Evolutionary conservation across 2,797 vertebrate genomes (phyloP).

Genomic region (Meriones psammophilus): DNA sequence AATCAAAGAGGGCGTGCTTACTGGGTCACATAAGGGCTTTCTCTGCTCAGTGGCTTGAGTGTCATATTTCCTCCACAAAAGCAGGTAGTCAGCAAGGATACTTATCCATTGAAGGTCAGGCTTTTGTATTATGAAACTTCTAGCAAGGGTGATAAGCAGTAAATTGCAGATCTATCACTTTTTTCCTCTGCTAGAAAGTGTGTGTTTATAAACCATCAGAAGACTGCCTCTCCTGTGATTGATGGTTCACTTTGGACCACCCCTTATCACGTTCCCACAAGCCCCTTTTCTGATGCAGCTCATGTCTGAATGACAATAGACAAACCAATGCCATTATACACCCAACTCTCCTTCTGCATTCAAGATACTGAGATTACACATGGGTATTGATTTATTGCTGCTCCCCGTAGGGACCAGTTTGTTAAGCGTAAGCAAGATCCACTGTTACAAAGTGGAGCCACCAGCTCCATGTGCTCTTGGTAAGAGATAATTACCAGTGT

Average conservation of each 20-base stretch:
- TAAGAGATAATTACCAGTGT: slow-evolving; percentile 89
- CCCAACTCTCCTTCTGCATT: slow-evolving; percentile 94
- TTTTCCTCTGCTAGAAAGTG: slow-evolving; percentile 80
- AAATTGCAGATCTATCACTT: slow-evolving; percentile 94
- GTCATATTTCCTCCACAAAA: slow-evolving; percentile 85
- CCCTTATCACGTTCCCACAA: slow-evolving; percentile 98
- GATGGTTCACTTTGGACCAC: slow-evolving; percentile 95
- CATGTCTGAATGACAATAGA: slow-evolving; percentile 98
- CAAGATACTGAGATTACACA: slow-evolving; percentile 99
- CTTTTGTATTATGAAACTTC: slow-evolving; percentile 94
- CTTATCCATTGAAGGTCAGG: slow-evolving; percentile 94
- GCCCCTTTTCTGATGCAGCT: slow-evolving; percentile 93
- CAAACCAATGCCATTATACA: slow-evolving; percentile 95
- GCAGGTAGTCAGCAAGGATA: slow-evolving; percentile 87
- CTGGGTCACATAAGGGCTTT: slow-evolving; percentile 65
- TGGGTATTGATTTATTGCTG: slow-evolving; percentile 96
- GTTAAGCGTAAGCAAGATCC: slow-evolving; percentile 90
- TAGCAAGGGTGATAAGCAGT: slow-evolving; percentile 94
- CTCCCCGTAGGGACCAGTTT: slow-evolving; percentile 92
- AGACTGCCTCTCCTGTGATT: slow-evolving; percentile 94
- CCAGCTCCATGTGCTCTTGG: slow-evolving; percentile 90
- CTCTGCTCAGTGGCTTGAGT: slow-evolving; percentile 70
- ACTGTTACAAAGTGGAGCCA: slow-evolving; percentile 90
- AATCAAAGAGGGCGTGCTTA: slow-evolving; percentile 79
- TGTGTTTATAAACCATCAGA: slow-evolving; percentile 92